Evolutionary conservation across 2,797 vertebrate genomes (phyloP), one percentile per base, ranked within the genome.

Genomic region (Pantherophis alleghaniensis): DNA sequence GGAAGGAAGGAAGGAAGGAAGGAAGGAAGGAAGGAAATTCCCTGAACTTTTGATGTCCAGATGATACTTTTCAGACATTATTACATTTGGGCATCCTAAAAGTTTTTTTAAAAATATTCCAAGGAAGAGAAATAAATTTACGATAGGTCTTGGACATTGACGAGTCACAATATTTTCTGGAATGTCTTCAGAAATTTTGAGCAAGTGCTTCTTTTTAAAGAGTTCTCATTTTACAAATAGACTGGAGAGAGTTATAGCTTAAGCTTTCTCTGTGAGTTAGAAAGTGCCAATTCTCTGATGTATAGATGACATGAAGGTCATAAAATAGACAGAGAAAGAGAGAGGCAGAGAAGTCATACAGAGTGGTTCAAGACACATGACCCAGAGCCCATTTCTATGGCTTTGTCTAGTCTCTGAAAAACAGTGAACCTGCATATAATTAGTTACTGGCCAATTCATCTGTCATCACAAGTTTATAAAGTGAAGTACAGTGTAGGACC

Each of bases 11-110:
- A 16, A 28, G 5, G 61, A 2, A 20, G 74, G 9, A 0, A 37
- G 69, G 7, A 4, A 37, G 69, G 7, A 0, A 10, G 32, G 32
- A 0, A 22, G 32, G 16, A 7, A 1, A 3, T 18, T 4, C 42
- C 18, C 37, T 42, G 37, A 10, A 79, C 32, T 79, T 42, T 42
- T 79, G 32, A 79, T 79, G 42, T 11, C 74, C 37, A 20, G 74
- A 22, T 79, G 74, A 20, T 79, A 79, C 9, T 79, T 83, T 83
- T 47, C 37, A 83, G 20, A 12, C 9, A 83, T 83, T 83, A 47
- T 83, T 83, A 47, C 37, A 24, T 47, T 83, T 47, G 74, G 24
- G 9, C 9, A 47, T 47, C 37, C 20, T 47, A 42, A 47, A 83
- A 83, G 20, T 42, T 87, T n/a, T 28, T 22, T 55, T 53, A 47